phyloP scores from a whole-genome alignment of 2,113 vertebrate genomes.

The Patagioenas fasciata region DNA sequence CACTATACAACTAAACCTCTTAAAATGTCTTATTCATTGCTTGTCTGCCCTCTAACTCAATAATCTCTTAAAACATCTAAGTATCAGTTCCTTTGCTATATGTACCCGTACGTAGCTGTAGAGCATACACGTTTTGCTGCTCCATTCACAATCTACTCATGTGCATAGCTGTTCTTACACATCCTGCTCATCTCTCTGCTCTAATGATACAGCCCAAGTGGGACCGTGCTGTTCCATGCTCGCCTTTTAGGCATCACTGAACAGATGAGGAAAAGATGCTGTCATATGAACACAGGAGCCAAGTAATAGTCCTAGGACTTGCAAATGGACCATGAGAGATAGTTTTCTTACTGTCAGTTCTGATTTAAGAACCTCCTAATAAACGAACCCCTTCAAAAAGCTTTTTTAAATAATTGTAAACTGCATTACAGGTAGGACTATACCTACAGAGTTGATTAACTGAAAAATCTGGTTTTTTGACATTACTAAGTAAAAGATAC shows the following conservation, averaged over 20 bases:
- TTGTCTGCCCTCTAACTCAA: background rate
- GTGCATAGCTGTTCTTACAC: background rate
- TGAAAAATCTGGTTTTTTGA: background rate
- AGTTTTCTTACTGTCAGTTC: background rate
- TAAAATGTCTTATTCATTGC: background rate
- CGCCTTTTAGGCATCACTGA: background rate
- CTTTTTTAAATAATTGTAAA: background rate
- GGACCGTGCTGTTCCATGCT: background rate
- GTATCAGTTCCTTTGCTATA: background rate
- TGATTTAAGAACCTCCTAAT: background rate
- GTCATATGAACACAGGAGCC: background rate
- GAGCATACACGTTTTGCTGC: background rate
- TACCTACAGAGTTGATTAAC: background rate
- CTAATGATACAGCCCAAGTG: background rate
- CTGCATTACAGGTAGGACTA: background rate
- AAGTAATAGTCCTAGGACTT: fast-evolving
- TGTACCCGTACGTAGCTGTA: background rate
- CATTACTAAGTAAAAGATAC: background rate
- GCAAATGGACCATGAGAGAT: background rate
- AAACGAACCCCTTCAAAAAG: background rate
- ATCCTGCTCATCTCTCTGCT: background rate
- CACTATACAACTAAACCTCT: background rate
- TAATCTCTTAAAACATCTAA: background rate
- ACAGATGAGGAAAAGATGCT: background rate
- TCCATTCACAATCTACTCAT: background rate